Base-by-base conservation (phyloP, 2,113 vertebrate species). In the Scomber colias region DNA sequence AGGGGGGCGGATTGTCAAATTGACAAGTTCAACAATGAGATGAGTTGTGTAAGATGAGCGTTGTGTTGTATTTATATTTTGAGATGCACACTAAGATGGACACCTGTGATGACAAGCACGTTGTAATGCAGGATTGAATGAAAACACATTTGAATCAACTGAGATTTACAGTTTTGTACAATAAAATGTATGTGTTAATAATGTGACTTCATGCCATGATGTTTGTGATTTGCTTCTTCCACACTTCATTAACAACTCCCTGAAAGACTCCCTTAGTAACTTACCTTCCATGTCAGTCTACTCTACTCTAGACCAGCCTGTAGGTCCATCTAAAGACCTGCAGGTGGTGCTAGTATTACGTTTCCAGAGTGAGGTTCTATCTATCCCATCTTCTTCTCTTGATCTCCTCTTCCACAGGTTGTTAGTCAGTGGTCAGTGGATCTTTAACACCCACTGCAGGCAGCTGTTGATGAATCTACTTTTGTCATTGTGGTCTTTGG, bases 131-230 rank as follows among this genome's bases (percentile, higher is more conserved):
- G 16, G 2, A 69, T 72, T 57, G 17, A 56, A 4, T 63, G 16
- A 82, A 6, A 69, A 75, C 30, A 68, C 50, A 59, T 83, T 71
- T 75, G 40, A 67, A 12, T 50, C 19, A 68, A 59, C 19, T 45
- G 64, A 83, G 19, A 87, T 72, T 79, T 67, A 75, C 57, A 68
- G 24, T 86, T 86, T 84, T 90, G 87, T 86, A 76, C 48, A 84
- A 89, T 87, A 82, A 87, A 74, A 7, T 78, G 69, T 84, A 67
- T 64, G 50, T 15, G 9, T 83, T 45, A 75, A 61, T 70, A 62
- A 64, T 66, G 35, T 53, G 24, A 27, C 24, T 27, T 27, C 24
- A 27, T 56, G 14, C 59, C 68, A 16, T 77, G 21, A 50, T 51
- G 35, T 69, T 60, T 69, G 9, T 75, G 14, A 1, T 54, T 63